phyloP scores from a whole-genome alignment of 2,888 invertebrate genomes.

The Sminthurinus aureus region DNA sequence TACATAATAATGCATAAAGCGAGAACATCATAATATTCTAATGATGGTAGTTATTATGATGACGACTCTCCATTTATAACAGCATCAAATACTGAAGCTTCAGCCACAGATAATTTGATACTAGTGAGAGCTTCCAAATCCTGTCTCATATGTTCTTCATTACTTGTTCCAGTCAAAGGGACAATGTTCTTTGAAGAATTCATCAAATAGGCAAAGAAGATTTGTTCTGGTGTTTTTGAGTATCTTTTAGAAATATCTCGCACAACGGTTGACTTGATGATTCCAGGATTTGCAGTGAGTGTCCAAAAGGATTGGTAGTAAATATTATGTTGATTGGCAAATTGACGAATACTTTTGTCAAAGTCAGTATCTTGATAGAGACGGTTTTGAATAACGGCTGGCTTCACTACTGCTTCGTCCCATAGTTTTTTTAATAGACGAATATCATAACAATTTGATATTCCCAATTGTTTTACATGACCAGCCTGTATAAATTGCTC shows the following conservation, averaged over 20 bases:
- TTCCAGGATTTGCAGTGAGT: conserved; percentile 40
- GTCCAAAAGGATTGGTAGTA: conserved; percentile 50
- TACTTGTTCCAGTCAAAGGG: conserved; percentile 46
- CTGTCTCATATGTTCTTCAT: conserved; percentile 43
- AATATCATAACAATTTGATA: conserved; percentile 45
- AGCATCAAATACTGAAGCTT: conserved; percentile 34
- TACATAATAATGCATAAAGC: no score
- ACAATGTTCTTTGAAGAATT: conserved; percentile 27
- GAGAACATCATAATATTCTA: no score
- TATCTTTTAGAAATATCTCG: conserved; percentile 33
- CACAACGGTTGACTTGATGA: conserved; percentile 18
- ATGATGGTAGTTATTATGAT: background rate
- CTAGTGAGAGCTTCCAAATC: conserved; percentile 41
- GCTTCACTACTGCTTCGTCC: conserved; percentile 42
- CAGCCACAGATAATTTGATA: conserved; percentile 27
- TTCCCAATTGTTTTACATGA: conserved; percentile 44
- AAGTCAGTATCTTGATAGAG: conserved; percentile 35
- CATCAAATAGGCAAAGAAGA: conserved; percentile 47
- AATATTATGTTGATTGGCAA: conserved; percentile 34
- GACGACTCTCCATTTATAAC: conserved; percentile 21
- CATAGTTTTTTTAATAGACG: conserved; percentile 27
- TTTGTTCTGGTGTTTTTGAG: conserved; percentile 42
- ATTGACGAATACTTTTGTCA: conserved; percentile 38
- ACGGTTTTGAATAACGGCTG: conserved; percentile 43
- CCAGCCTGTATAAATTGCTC: conserved; percentile 53